Percentiles rank a stretch among this genome's conserved stretches.
These are phyloP conservation scores for Herpailurus yagouaroundi DNA, from an alignment of 2,113 vertebrate species.

Conservation along the genomic window DNA sequence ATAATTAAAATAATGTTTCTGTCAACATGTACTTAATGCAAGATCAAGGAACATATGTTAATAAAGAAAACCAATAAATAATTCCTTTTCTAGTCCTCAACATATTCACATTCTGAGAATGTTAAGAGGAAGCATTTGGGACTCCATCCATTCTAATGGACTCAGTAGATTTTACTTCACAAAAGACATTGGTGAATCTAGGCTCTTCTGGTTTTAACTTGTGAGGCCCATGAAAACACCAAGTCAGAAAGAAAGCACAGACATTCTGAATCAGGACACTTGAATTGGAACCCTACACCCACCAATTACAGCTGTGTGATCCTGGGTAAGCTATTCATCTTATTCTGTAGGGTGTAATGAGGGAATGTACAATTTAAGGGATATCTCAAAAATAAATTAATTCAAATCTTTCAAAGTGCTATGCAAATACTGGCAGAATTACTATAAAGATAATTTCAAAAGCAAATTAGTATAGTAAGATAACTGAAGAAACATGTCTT, in stretches of 20 bases:
- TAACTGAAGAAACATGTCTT: background rate
- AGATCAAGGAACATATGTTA: conserved; percentile 28
- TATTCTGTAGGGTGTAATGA: background rate
- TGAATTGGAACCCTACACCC: background rate
- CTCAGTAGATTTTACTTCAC: conserved; percentile 62
- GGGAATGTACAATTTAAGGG: background rate
- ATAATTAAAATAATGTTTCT: conserved; percentile 70
- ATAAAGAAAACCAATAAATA: conserved; percentile 46
- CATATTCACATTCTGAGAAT: conserved; percentile 16
- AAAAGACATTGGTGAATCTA: background rate
- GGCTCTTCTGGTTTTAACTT: background rate
- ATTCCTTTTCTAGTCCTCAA: background rate
- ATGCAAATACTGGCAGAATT: background rate
- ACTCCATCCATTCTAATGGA: conserved; percentile 41
- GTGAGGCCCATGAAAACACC: background rate
- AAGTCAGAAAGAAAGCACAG: background rate
- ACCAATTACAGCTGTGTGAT: background rate
- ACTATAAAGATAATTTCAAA: conserved; percentile 1
- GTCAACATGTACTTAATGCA: conserved; percentile 18
- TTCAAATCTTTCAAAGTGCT: background rate
- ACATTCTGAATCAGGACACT: background rate
- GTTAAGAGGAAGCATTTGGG: conserved; percentile 42
- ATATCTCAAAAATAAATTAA: background rate
- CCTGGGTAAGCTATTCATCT: background rate
- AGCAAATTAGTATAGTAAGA: background rate